Evolutionary conservation across 1,140 invertebrate species (phyloP).

Genomic region (Drosophila melanogaster): Release_6_plus_ISO1_MT NT_033777.3:25905001-25905500

Average conservation of each 20-base stretch:
- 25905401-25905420: conserved; percentile 25
- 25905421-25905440: conserved; percentile 30
- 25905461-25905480: conserved; percentile 17
- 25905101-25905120: not conserved
- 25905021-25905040: not conserved
- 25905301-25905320: conserved; percentile 34
- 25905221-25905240: not conserved
- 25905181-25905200: not conserved
- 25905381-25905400: conserved; percentile 20
- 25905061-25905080: not conserved
- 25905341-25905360: conserved; percentile 13
- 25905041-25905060: not conserved
- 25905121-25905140: not conserved
- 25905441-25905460: conserved; percentile 16
- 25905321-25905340: conserved; percentile 42
- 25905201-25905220: not conserved
- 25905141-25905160: too few species aligned
- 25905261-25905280: conserved; percentile 37
- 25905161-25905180: too few species aligned
- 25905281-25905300: conserved; percentile 18
- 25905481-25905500: conserved; percentile 19
- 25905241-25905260: conserved; percentile 6
- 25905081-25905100: not conserved
- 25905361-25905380: conserved; percentile 4
- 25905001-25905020: conserved; percentile 19